Base-by-base conservation (phyloP, 2,888 invertebrate genomes). In the Caenorhabditis sulstoni region DNA sequence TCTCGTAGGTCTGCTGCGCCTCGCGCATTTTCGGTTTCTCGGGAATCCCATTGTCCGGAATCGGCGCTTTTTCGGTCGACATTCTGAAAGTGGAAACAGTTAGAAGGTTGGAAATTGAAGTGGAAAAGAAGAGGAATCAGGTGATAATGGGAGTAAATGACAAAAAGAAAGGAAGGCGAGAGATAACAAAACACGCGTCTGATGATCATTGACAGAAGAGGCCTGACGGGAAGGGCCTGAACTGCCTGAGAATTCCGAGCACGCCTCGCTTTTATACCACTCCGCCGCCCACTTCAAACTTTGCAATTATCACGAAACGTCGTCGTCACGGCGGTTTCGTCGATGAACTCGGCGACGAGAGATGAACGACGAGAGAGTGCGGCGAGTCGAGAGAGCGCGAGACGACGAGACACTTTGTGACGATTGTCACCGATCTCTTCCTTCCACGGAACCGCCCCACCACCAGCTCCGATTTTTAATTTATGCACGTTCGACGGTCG, bases 1-100 rank as follows among this genome's bases (percentile, higher is more conserved):
- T 29, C 39, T 67, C 74, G 37, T 79, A 79, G 0, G 79, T 79
- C 41, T 74, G 44, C 29, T 79, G 79, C 0, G 68, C 68, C 16
- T 57, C 68, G 12, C 67, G 11, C 62, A 50, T 59, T 18, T 61
- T 45, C 20, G 53, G 59, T 7, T 44, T 3, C 50, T 23, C 50
- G 22, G 23, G n/a, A n/a, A n/a, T n/a, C n/a, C n/a, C n/a, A n/a
- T n/a, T n/a, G n/a, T n/a, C n/a, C n/a, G n/a, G n/a, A n/a, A n/a
- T n/a, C n/a, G n/a, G 45, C 20, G 20, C 44, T 12, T 29, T 37
- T 22, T 61, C 47, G 14, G 44, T n/a, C 55, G 12, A 14, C 59
- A 22, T 18, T 12, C 47, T 47, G 16, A 66, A 47, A 57, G n/a
- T n/a, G n/a, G n/a, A n/a, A n/a, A n/a, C n/a, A n/a, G n/a, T n/a